A percentile compares a stretch with the other conserved stretches of the same genome.
These are phyloP conservation scores for Odontamblyopus rebecca DNA, from an alignment of 2,797 vertebrate genomes.

Conservation along the genomic window DNA sequence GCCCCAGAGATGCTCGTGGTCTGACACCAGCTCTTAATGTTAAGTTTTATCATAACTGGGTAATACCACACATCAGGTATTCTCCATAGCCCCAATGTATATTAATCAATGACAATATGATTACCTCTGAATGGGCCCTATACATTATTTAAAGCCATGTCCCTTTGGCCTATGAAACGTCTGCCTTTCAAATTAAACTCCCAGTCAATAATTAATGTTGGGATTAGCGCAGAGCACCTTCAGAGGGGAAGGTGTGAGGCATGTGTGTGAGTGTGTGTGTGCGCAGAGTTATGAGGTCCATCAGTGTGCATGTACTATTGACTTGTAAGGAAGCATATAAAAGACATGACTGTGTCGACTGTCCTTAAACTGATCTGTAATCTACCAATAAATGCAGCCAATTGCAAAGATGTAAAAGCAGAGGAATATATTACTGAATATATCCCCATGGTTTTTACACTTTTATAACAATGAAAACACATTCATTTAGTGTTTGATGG, in stretches of 20 bases:
- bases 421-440: background rate
- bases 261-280: conserved; percentile 33
- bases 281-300: conserved; percentile 2
- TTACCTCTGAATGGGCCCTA: conserved; percentile 78
- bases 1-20: conserved; percentile 64
- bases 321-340: conserved; percentile 83
- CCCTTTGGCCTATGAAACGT: conserved; percentile 74
- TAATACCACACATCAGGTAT: conserved; percentile 73
- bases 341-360: conserved; percentile 78
- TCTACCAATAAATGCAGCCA: background rate
- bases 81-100: conserved; percentile 70
- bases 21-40: conserved; percentile 63
- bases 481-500: no score
- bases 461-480: no score
- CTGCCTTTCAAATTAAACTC: conserved; percentile 83
- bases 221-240: conserved; percentile 76
- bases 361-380: background rate
- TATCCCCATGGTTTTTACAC: background rate
- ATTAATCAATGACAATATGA: conserved; percentile 81
- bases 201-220: conserved; percentile 82
- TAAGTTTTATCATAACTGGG: conserved; percentile 67
- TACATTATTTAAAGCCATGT: conserved; percentile 81
- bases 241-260: conserved; percentile 69
- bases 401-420: background rate
- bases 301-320: conserved; percentile 73